Evolutionary conservation across 2,113 vertebrate genomes (phyloP).

Genomic region (Gavialis gangeticus): DNA sequence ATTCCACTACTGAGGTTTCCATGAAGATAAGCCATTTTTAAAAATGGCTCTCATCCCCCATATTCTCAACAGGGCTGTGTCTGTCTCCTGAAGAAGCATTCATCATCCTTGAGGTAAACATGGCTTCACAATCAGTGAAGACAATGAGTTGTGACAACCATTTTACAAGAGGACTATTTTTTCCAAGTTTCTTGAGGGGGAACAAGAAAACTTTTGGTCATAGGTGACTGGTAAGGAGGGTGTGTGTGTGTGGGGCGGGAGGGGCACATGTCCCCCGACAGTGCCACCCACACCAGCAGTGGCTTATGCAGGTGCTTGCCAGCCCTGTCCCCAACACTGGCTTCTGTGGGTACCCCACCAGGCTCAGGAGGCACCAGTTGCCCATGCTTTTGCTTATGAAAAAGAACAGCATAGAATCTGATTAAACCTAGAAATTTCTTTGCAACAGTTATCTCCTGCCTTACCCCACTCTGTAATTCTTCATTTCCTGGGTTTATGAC

Average conservation of each 20-base stretch:
- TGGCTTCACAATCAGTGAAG: not conserved
- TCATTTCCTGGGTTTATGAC: not conserved
- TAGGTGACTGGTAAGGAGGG: not conserved
- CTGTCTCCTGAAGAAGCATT: not conserved
- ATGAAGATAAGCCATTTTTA: not conserved
- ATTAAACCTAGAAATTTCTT: not conserved
- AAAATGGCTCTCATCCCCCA: fast-evolving
- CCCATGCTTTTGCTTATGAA: not conserved
- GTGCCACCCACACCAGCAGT: no score
- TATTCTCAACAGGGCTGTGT: not conserved
- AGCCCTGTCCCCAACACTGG: no score
- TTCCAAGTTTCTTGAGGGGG: not conserved
- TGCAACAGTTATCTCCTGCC: not conserved
- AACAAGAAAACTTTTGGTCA: not conserved
- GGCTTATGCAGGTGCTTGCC: no score
- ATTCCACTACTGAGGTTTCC: not conserved
- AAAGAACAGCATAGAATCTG: not conserved
- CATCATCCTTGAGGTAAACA: not conserved
- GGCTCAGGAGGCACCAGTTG: no score
- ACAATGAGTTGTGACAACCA: not conserved
- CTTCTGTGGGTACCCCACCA: no score
- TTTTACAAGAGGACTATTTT: not conserved
- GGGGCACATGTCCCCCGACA: no score
- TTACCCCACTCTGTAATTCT: not conserved
- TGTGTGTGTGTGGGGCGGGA: no score